These are phyloP conservation scores for Azemiops feae DNA, from an alignment of 2,113 vertebrate genomes.

Conservation along the genomic window DNA sequence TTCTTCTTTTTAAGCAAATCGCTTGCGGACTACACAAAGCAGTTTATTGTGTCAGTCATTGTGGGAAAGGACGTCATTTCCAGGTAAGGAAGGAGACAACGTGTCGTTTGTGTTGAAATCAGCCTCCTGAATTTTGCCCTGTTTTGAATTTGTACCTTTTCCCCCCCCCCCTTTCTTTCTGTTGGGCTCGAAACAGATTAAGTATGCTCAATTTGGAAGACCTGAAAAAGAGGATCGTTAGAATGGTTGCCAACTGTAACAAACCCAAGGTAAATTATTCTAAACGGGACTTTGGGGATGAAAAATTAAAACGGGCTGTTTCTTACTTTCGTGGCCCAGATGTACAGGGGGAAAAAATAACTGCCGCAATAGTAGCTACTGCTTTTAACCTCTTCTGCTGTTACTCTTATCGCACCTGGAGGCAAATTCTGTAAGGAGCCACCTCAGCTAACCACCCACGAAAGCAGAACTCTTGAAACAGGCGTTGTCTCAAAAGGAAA, in stretches of 20 bases:
- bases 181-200: constrained; percentile 71
- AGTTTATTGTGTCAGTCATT: constrained; percentile 88
- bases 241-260: constrained; percentile 90
- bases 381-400: no score
- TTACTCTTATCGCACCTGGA: no score
- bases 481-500: no score
- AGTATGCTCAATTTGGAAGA: constrained; percentile 96
- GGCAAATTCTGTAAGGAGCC: no score
- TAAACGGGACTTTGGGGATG: not conserved
- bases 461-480: no score
- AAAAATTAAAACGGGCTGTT: not conserved
- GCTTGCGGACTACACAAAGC: constrained; percentile 86
- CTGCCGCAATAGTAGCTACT: no score
- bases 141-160: not conserved
- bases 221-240: constrained; percentile 85
- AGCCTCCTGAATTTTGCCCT: not conserved
- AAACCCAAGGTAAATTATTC: constrained; percentile 84
- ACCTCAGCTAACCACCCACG: no score
- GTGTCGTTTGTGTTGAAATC: not conserved
- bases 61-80: constrained; percentile 94
- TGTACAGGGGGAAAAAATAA: no score
- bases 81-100: constrained; percentile 74
- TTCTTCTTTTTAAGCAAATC: constrained; percentile 78
- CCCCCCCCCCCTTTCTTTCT: no score
- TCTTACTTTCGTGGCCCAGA: not conserved